A percentile compares a stretch with the other conserved stretches of the same genome.
phyloP scores from a whole-genome alignment of 2,797 vertebrate genomes.

The Acridotheres tristis region DNA sequence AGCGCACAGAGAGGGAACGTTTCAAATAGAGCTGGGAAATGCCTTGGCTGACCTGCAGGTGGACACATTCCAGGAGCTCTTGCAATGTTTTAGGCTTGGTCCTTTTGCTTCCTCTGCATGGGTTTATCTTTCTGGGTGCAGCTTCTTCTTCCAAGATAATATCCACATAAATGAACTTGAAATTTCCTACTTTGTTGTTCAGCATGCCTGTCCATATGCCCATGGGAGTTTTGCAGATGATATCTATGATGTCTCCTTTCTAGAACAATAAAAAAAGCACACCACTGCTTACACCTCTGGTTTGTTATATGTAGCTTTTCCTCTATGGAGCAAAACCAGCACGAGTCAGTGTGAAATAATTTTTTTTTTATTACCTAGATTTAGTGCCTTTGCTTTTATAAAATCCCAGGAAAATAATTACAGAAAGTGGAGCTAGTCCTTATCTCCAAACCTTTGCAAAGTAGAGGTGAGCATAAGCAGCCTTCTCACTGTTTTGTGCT shows the following conservation, averaged over 20 bases:
- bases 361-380: neutral
- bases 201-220: slow-evolving; percentile 95
- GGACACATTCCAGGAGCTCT: slow-evolving; percentile 83
- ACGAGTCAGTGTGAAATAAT: neutral
- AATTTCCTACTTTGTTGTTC: slow-evolving; percentile 88
- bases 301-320: neutral
- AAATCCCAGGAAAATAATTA: neutral
- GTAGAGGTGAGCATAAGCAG: neutral
- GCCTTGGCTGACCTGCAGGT: slow-evolving; percentile 83
- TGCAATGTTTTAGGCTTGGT: slow-evolving; percentile 82
- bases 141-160: slow-evolving; percentile 81
- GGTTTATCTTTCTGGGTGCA: slow-evolving; percentile 76
- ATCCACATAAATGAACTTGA: slow-evolving; percentile 97
- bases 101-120: slow-evolving; percentile 70
- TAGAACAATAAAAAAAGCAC: slow-evolving; percentile 56
- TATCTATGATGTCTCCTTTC: slow-evolving; percentile 93
- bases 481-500: neutral
- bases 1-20: rapidly evolving
- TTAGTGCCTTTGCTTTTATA: neutral
- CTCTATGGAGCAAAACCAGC: neutral
- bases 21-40: neutral
- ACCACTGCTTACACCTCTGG: neutral
- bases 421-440: neutral
- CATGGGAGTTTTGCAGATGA: slow-evolving; percentile 91
- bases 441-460: neutral